Base-by-base conservation (phyloP, 1,140 invertebrate species). In the Gryon sp. region DNA sequence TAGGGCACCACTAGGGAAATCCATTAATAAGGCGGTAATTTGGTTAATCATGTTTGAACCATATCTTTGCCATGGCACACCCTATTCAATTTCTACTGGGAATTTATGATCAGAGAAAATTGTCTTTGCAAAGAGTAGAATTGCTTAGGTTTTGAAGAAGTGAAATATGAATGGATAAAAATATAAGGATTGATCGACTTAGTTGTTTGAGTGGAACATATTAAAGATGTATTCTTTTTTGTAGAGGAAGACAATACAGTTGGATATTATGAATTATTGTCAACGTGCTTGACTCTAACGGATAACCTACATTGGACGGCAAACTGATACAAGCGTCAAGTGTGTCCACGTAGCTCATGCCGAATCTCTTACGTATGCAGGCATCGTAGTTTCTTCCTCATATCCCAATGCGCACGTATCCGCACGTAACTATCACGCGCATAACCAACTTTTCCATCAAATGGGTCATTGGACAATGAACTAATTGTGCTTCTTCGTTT, bases 291-390 rank as follows among this genome's bases (percentile, higher is more conserved):
- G 74, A 70, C 50, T 80, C 72, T 82, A 82, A 82, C 81, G 81
- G 82, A 80, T 83, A 82, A 78, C 82, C 82, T 80, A 83, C 78
- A 81, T 83, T 73, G 68, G 34, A 78, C 15, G n/a, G 34, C 22
- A 28, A 20, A 70, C 70, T 78, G 70, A 83, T 81, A 80, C 75
- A 62, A 60, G n/a, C 68, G 38, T 52, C 66, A 52, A 72, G 46
- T 73, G 52, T 76, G 60, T 32, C 68, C 76, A 68, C 76, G 70
- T 79, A 72, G 63, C 55, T 60, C 62, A 74, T n/a, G 30, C 53
- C 70, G 59, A 70, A 76, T 77, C 75, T 75, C 15, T 80, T 82
- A 81, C 69, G 81, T 82, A 82, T 82, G 79, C 81, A 82, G 76
- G 59, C 55, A 59, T 75, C 76, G 81, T 82, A 76, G 52, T 52